Conservation (phyloP, 2,113 vertebrate species). For the Ameiurus melas region DNA sequence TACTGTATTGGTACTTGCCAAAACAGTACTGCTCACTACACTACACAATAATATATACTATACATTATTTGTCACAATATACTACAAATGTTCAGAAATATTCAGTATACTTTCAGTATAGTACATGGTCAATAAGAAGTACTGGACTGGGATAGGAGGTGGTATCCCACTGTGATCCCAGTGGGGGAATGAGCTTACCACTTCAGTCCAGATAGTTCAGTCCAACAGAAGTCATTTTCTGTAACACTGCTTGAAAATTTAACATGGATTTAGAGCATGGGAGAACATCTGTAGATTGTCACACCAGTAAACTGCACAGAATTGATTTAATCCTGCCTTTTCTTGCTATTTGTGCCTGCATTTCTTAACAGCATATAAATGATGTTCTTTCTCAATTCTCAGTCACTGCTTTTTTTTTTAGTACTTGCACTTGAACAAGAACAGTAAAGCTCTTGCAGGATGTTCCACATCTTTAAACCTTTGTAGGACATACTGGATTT, state of each 20-base stretch:
- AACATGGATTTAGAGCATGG: not conserved
- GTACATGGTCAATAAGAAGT: not conserved
- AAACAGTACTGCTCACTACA: not conserved
- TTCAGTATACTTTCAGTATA: not conserved
- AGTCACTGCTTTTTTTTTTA: not conserved
- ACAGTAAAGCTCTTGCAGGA: not conserved
- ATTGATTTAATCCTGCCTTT: not conserved
- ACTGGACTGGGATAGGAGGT: not conserved
- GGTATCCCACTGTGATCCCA: not conserved
- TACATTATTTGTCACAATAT: not conserved
- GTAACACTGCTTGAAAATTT: not conserved
- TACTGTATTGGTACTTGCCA: not conserved
- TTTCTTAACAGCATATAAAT: not conserved
- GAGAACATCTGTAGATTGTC: not conserved
- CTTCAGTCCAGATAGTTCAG: not conserved
- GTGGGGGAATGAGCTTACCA: not conserved
- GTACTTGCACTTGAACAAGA: not conserved
- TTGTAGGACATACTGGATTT: not conserved
- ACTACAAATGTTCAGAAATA: not conserved
- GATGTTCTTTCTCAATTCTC: not conserved
- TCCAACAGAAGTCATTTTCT: not conserved
- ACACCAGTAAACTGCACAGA: not conserved
- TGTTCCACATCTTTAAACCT: not conserved
- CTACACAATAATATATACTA: not conserved
- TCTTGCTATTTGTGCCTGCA: not conserved